Percentiles rank a stretch among this genome's conserved stretches.
These are phyloP conservation scores for Drepana falcataria DNA, from an alignment of 2,888 invertebrate genomes.

Conservation along the genomic window DNA sequence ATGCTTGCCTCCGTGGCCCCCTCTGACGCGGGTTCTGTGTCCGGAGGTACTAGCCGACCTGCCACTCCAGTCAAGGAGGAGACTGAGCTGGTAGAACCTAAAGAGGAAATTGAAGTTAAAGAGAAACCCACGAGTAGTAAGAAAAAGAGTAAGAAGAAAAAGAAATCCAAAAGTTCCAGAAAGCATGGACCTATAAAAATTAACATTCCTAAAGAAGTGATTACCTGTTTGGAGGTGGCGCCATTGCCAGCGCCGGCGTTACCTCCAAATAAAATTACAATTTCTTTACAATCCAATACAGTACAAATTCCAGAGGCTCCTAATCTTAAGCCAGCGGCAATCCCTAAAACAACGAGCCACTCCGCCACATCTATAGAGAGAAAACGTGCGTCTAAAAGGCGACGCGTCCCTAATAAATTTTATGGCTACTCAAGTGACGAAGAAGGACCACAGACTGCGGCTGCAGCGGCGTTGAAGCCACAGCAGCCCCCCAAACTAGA, in stretches of 20 bases:
- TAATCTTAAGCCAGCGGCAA: slow-evolving; percentile 33
- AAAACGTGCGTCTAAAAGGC: slow-evolving; percentile 87
- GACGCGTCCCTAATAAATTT: slow-evolving; percentile 90
- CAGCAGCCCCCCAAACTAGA: slow-evolving; percentile 82
- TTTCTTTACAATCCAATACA: slow-evolving; percentile 72
- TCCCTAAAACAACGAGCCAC: slow-evolving; percentile 17
- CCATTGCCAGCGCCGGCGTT: slow-evolving; percentile 33
- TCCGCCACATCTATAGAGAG: slow-evolving; percentile 67
- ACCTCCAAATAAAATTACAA: slow-evolving; percentile 67
- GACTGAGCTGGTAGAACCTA: slow-evolving; percentile 12
- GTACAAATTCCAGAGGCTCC: slow-evolving; percentile 66
- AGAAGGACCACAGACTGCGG: slow-evolving; percentile 76
- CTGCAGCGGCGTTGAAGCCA: slow-evolving; percentile 68
- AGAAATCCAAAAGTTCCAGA: slow-evolving; percentile 67
- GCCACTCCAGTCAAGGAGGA: slow-evolving; percentile 76
- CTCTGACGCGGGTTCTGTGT: slow-evolving; percentile 75
- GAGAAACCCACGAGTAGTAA: slow-evolving; percentile 71
- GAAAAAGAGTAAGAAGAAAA: slow-evolving; percentile 85
- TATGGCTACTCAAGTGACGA: slow-evolving; percentile 94
- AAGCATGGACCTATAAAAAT: slow-evolving; percentile 77
- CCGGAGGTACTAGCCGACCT: slow-evolving; percentile 81
- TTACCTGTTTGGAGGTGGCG: slow-evolving; percentile 43
- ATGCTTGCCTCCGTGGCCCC: slow-evolving; percentile 81
- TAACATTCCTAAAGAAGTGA: slow-evolving; percentile 79
- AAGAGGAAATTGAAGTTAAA: slow-evolving; percentile 67